phyloP scores from a whole-genome alignment of 2,888 invertebrate genomes.

The Zygogramma bicolorata region DNA sequence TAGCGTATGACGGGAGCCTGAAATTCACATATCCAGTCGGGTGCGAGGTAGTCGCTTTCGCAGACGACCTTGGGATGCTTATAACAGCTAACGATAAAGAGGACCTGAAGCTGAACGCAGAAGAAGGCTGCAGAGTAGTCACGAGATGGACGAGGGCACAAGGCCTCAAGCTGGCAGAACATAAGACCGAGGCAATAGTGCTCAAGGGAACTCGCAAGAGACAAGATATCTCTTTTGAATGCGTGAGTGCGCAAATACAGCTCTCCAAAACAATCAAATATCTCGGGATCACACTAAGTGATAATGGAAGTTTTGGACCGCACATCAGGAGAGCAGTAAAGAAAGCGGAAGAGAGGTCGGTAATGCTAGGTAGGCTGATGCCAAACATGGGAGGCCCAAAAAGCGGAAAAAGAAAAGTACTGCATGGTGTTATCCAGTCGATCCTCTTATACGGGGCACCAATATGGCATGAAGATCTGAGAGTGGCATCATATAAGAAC shows the following conservation, averaged over 20 bases:
- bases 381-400: conserved; percentile 35
- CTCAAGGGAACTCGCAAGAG: conserved; percentile 1
- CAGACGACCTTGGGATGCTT: conserved; percentile 1
- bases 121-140: not conserved
- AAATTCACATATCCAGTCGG: not conserved
- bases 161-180: not conserved
- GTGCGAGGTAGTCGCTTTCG: not conserved
- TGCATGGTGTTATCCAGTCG: conserved; percentile 19
- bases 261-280: not conserved
- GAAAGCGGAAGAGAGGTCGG: conserved; percentile 25
- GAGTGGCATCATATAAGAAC: not conserved
- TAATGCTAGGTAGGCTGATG: conserved; percentile 45
- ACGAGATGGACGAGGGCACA: too few relatives aligned
- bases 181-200: conserved; percentile 10
- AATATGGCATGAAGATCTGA: conserved; percentile 23
- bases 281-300: too few relatives aligned
- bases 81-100: not conserved
- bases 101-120: not conserved
- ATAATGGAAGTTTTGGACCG: conserved; percentile 6
- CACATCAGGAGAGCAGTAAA: not conserved
- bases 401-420: conserved; percentile 20
- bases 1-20: not conserved
- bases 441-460: conserved; percentile 37
- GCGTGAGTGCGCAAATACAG: not conserved
- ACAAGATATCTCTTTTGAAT: not conserved